Conservation (phyloP, 2,797 vertebrate genomes). For the Epinephelus awoara region DNA sequence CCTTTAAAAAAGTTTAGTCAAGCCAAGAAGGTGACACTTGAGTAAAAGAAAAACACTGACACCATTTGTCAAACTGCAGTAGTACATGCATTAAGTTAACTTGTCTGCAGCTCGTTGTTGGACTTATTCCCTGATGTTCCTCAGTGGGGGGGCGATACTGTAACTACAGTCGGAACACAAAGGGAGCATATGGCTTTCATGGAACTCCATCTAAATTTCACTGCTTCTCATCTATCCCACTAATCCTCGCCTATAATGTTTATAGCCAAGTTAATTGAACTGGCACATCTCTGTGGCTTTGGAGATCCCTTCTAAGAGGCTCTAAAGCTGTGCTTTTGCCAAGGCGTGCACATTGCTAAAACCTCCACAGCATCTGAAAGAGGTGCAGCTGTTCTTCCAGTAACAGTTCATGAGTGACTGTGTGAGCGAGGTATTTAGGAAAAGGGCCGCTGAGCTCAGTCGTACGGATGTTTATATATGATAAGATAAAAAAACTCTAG, state of each 20-base stretch:
- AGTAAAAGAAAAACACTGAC: slow-evolving; percentile 76
- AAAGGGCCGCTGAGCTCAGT: background rate
- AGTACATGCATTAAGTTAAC: slow-evolving; percentile 57
- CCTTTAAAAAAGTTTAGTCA: slow-evolving; percentile 11
- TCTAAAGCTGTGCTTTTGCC: slow-evolving; percentile 55
- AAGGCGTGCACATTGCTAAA: slow-evolving; percentile 58
- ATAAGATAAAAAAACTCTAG: background rate
- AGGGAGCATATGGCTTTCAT: slow-evolving; percentile 69
- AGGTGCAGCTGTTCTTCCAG: slow-evolving; percentile 71
- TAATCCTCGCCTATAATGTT: slow-evolving; percentile 69
- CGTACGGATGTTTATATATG: slow-evolving; percentile 9
- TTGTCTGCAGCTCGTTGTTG: slow-evolving; percentile 6
- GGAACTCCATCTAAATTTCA: slow-evolving; percentile 55
- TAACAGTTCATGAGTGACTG: slow-evolving; percentile 37
- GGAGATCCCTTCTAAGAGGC: slow-evolving; percentile 60
- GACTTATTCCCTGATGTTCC: slow-evolving; percentile 22
- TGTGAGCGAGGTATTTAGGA: slow-evolving; percentile 24
- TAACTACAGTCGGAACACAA: slow-evolving; percentile 48
- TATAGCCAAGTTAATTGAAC: slow-evolving; percentile 73
- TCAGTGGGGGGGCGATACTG: slow-evolving; percentile 21
- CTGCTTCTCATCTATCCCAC: slow-evolving; percentile 60
- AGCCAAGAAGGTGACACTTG: slow-evolving; percentile 11
- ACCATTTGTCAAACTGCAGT: slow-evolving; percentile 76
- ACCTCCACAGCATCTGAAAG: slow-evolving; percentile 52
- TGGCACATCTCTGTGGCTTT: slow-evolving; percentile 67